Percentiles rank a stretch among this genome's conserved stretches.
Evolutionary conservation across 2,113 vertebrate species (phyloP).

Genomic region (Rhizomys pruinosus): DNA sequence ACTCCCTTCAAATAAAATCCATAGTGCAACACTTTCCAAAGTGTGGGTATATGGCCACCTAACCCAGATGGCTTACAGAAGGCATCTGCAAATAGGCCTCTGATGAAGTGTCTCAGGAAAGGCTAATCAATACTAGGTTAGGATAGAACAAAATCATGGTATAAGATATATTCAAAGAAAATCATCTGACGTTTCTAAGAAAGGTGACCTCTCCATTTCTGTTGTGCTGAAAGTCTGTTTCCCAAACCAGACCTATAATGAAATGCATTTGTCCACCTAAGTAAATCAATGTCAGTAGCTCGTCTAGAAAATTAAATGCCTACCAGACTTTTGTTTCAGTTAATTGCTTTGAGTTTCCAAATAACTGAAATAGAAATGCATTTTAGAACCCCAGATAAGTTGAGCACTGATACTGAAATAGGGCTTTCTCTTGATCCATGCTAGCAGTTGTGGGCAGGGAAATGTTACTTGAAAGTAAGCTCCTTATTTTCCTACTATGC

Average conservation of each 20-base stretch:
- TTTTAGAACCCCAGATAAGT: not conserved
- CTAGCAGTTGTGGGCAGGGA: not conserved
- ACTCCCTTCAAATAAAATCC: not conserved
- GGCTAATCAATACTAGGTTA: not conserved
- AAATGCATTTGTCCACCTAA: not conserved
- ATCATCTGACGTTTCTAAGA: not conserved
- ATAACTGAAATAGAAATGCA: slow-evolving; percentile 36
- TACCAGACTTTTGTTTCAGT: no score
- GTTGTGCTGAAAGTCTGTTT: not conserved
- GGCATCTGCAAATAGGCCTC: not conserved
- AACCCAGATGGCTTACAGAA: not conserved
- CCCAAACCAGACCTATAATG: slow-evolving; percentile 19
- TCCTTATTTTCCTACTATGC: not conserved
- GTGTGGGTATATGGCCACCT: not conserved
- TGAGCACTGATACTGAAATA: not conserved
- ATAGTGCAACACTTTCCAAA: not conserved
- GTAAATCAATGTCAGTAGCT: not conserved
- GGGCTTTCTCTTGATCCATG: not conserved
- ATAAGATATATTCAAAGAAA: not conserved
- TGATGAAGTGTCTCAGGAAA: not conserved
- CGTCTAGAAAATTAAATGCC: slow-evolving; percentile 12
- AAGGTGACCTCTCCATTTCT: not conserved
- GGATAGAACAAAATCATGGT: not conserved
- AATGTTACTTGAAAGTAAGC: not conserved
- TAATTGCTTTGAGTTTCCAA: slow-evolving; percentile 36